Evolutionary conservation across 53 echinoderm and acorn worm genomes (phyloP), one percentile per base, ranked within the genome.

Genomic region (Paracentrotus lividus): DNA sequence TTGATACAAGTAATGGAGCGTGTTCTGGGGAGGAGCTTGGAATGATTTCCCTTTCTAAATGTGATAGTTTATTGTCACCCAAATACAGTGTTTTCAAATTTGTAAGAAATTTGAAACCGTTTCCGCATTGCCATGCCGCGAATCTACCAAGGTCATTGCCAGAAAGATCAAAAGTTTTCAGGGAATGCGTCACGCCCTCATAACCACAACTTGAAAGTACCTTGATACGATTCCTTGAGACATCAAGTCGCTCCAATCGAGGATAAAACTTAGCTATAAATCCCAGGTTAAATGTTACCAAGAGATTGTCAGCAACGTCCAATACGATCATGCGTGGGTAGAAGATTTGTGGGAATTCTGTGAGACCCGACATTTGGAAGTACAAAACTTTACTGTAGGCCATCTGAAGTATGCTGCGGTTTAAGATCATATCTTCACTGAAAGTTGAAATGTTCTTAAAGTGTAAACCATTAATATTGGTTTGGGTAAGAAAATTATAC

Each of bases 171-270:
- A 81, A 18, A 47, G 26, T 20, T 5, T 24, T 44, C n/a, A 81
- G 47, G 42, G 45, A 47, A 47, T 47, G 45, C 14, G 27, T 13
- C 5, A 81, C 8, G n/a, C 16, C 27, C 3, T 12, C 47, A 5
- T 13, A n/a, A 47, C 47, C 47, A 21, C 81, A 81, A 8, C 81
- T 47, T 0, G 81, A 81, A 0, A 81, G 44, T 47, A 47, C 2
- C 13, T 47, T 44, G 47, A 81, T 81, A 23, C 47, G 45, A 34
- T 78, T 78, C 44, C 47, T 78, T 12, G 81, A 78, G 44, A 78
- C 7, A 24, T 78, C 47, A 45, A 78, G 81, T 9, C 5, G 2
- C 15, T 15, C 1, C 23, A 78, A 26, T 8, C n/a, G 1, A n/a
- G 81, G 81, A 78, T 78, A 78, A 9, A 78, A 21, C 18, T 47